These are phyloP conservation scores for Idaea biselata DNA, from an alignment of 2,888 invertebrate species.

Conservation along the genomic window DNA sequence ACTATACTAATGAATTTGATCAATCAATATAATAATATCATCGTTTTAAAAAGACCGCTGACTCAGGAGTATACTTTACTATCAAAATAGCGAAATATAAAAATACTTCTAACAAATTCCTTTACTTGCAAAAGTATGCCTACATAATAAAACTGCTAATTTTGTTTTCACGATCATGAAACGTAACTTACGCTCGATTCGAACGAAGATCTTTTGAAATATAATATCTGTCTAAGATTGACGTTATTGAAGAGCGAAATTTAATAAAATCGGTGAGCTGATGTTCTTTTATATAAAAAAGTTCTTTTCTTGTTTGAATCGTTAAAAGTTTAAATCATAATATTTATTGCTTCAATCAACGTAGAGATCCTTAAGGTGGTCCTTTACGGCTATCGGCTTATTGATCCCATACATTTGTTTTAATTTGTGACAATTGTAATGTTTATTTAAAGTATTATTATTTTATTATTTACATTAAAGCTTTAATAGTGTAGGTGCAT, in stretches of 20 bases:
- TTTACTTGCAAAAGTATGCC: conserved; percentile 12
- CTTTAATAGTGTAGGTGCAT: too few species aligned
- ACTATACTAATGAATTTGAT: neutral
- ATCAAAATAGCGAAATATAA: neutral
- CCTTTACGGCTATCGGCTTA: neutral
- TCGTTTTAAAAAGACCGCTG: neutral
- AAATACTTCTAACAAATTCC: conserved; percentile 11
- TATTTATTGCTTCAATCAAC: neutral
- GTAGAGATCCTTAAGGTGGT: neutral
- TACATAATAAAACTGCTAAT: conserved; percentile 18
- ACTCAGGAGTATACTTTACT: neutral
- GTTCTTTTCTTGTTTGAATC: neutral
- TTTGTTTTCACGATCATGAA: conserved; percentile 16
- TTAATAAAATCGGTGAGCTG: neutral
- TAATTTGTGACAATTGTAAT: neutral
- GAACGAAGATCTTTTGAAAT: neutral
- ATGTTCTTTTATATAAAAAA: too few species aligned
- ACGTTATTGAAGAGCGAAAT: neutral
- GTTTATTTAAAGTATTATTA: neutral
- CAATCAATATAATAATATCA: neutral
- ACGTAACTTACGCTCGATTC: conserved; percentile 7
- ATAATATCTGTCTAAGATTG: neutral
- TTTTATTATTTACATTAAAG: neutral
- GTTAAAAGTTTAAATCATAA: neutral
- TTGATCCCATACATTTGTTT: neutral